phyloP scores from a whole-genome alignment of 1,140 invertebrate genomes.

The Nasonia vitripennis region DNA sequence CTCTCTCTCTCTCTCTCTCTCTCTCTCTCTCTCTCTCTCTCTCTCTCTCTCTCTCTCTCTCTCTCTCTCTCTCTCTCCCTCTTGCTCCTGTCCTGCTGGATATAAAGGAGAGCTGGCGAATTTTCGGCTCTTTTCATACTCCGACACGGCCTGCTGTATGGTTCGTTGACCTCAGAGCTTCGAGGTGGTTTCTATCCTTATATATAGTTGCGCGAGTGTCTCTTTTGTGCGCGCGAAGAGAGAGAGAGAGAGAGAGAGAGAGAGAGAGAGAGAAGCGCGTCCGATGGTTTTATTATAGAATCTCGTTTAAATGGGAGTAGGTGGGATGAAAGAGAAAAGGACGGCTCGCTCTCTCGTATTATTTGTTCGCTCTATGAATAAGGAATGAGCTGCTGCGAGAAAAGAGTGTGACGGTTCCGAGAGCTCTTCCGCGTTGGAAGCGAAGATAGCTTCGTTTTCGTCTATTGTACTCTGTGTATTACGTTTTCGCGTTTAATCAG shows the following conservation, averaged over 20 bases:
- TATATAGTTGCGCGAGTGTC: too few relatives aligned
- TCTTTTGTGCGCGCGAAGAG: too few relatives aligned
- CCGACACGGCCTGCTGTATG: background rate
- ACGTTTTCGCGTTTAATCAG: background rate
- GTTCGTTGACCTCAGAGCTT: background rate
- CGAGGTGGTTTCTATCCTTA: too few relatives aligned
- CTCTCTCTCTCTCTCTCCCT: background rate
- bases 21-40: background rate
- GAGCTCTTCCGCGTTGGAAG: too few relatives aligned
- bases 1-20: background rate
- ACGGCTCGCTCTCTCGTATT: too few relatives aligned
- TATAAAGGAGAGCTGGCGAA: background rate
- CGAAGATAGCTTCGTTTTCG: too few relatives aligned
- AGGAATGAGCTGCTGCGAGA: too few relatives aligned
- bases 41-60: background rate
- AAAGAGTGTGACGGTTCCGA: too few relatives aligned
- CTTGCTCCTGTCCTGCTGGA: background rate
- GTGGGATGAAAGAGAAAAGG: too few relatives aligned
- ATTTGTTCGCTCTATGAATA: too few relatives aligned
- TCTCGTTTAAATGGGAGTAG: background rate
- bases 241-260: background rate
- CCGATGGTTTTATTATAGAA: background rate
- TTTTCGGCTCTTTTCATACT: constrained; percentile 10
- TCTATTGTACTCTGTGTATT: background rate
- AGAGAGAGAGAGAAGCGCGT: background rate